phyloP scores from a whole-genome alignment of 1,140 invertebrate species.

The Radopholus similis region DNA sequence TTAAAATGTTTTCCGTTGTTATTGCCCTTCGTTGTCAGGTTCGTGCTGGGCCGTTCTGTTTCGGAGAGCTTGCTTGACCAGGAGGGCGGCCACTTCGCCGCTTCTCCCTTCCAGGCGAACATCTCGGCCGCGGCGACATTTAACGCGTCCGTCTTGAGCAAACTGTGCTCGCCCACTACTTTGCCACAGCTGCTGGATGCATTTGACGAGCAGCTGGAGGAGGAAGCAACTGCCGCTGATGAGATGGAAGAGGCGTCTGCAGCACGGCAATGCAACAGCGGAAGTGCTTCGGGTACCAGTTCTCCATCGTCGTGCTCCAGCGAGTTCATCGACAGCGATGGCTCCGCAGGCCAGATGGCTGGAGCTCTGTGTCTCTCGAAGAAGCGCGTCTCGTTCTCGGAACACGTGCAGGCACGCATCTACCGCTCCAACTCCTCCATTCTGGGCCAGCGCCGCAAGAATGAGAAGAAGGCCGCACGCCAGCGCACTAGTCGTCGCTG shows the following conservation, averaged over 20 bases:
- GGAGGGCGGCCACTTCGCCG: background rate
- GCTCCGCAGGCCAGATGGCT: background rate
- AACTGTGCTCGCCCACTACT: background rate
- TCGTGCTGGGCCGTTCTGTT: background rate
- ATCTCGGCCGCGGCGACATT: background rate
- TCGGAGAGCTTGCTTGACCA: background rate
- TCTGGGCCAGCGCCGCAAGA: background rate
- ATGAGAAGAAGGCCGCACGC: conserved; percentile 12
- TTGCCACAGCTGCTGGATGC: background rate
- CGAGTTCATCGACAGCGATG: background rate
- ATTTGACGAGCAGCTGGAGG: conserved; percentile 1
- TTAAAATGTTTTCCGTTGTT: background rate
- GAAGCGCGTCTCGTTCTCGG: conserved; percentile 36
- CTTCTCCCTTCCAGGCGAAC: too few relatives aligned
- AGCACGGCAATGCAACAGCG: background rate
- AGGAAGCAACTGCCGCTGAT: too few relatives aligned
- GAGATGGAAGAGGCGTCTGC: too few relatives aligned
- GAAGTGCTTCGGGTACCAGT: background rate
- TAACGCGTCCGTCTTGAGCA: background rate
- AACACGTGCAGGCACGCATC: conserved; percentile 30
- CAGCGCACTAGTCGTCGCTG: conserved; percentile 10
- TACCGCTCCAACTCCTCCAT: conserved; percentile 14
- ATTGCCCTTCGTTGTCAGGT: too few relatives aligned
- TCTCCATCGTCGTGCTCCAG: background rate
- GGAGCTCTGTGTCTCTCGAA: conserved; percentile 14